Conservation (phyloP, 2,113 vertebrate genomes). For the Colaptes auratus region DNA sequence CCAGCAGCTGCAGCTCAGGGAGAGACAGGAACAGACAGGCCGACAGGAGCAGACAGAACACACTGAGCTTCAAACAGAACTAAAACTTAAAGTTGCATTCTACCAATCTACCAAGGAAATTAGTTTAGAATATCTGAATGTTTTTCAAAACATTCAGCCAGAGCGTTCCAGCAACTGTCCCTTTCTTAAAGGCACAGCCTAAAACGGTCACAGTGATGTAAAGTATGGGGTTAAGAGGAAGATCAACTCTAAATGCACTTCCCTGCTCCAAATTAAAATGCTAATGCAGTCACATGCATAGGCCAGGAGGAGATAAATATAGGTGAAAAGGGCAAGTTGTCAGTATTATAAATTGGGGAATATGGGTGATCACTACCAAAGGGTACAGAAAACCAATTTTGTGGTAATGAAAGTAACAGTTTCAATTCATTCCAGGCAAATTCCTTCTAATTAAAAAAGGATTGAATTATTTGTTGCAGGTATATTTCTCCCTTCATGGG, state of each 20-base stretch:
- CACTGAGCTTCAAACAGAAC: too few relatives aligned
- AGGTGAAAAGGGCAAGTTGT: not conserved
- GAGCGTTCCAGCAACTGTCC: too few relatives aligned
- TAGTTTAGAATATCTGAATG: too few relatives aligned
- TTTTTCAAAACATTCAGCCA: too few relatives aligned
- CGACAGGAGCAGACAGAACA: too few relatives aligned
- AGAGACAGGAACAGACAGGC: too few relatives aligned
- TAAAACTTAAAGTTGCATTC: too few relatives aligned
- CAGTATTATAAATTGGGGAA: not conserved
- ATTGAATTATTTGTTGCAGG: not conserved
- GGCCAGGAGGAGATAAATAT: fast-evolving
- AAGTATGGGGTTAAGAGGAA: not conserved
- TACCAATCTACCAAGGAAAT: too few relatives aligned
- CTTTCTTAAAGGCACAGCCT: too few relatives aligned
- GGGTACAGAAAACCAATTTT: not conserved
- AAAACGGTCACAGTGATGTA: too few relatives aligned
- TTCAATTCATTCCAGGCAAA: not conserved
- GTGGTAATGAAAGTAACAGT: not conserved
- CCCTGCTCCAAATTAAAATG: not conserved
- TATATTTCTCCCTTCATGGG: not conserved
- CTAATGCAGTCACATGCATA: not conserved
- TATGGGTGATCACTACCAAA: not conserved
- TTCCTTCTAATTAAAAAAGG: not conserved
- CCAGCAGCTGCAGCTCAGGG: too few relatives aligned
- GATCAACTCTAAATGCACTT: not conserved